phyloP scores from a whole-genome alignment of 2,797 vertebrate genomes.

The Tragelaphus eurycerus region DNA sequence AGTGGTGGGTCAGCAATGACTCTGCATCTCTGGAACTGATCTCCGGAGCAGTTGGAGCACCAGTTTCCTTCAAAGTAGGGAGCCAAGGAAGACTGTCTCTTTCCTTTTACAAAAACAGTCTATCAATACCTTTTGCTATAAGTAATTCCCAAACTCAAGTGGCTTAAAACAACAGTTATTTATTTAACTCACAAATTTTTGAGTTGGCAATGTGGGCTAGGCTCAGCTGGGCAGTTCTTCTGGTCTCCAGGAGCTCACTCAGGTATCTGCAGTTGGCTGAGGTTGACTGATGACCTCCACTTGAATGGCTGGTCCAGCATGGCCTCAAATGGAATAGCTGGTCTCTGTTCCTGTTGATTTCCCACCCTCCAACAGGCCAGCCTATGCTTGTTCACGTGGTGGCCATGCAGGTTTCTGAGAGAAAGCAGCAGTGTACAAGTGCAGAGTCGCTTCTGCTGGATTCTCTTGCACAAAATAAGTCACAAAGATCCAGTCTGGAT shows the following conservation, averaged over 20 bases:
- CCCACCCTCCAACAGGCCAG: not conserved
- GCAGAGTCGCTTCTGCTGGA: not conserved
- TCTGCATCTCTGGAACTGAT: slow-evolving; percentile 20
- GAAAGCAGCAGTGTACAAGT: not conserved
- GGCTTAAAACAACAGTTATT: not conserved
- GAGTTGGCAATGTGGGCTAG: not conserved
- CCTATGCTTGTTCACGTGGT: not conserved
- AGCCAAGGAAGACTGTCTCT: not conserved
- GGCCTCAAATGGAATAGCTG: not conserved
- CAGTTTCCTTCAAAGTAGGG: slow-evolving; percentile 55
- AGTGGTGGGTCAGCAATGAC: not conserved
- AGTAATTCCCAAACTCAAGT: not conserved
- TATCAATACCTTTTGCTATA: not conserved
- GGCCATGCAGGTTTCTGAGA: not conserved
- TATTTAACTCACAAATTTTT: not conserved
- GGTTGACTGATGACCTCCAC: not conserved
- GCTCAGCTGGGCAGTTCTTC: not conserved
- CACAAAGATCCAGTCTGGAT: not conserved
- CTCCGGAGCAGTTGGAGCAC: not conserved
- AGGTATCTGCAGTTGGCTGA: not conserved
- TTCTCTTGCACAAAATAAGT: not conserved
- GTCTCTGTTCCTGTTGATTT: not conserved
- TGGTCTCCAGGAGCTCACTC: not conserved
- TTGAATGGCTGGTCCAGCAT: not conserved
- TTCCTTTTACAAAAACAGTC: slow-evolving; percentile 14